Conservation (phyloP, 1,140 invertebrate genomes). For the Cherax destructor region DNA sequence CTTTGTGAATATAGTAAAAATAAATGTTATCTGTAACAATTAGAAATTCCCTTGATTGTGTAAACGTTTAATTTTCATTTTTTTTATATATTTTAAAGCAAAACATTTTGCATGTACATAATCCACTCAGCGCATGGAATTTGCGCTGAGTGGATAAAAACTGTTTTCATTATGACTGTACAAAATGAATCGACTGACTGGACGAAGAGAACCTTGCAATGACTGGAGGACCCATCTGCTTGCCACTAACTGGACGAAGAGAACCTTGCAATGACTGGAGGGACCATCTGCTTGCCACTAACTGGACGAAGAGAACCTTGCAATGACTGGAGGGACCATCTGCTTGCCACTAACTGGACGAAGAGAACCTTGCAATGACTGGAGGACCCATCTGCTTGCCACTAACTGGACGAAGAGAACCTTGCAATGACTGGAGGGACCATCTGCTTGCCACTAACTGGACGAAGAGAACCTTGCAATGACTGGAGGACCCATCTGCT, state of each 20-base stretch:
- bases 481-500: too few relatives aligned
- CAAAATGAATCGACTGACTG: neutral
- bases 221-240: neutral
- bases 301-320: neutral
- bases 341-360: neutral
- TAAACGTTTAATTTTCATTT: too few relatives aligned
- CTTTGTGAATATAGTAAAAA: too few relatives aligned
- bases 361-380: neutral
- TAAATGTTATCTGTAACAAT: too few relatives aligned
- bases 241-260: neutral
- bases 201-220: neutral
- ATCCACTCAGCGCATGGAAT: too few relatives aligned
- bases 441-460: neutral
- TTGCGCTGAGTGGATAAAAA: too few relatives aligned
- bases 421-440: neutral
- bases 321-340: neutral
- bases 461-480: neutral
- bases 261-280: neutral
- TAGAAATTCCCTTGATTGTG: too few relatives aligned
- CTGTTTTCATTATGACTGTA: too few relatives aligned
- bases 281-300: neutral
- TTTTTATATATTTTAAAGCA: too few relatives aligned
- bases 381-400: neutral
- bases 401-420: neutral
- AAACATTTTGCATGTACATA: too few relatives aligned